A percentile compares a stretch with the other conserved stretches of the same genome.
Evolutionary conservation across 2,113 vertebrate species (phyloP).

Genomic region (Corvus hawaiiensis): DNA sequence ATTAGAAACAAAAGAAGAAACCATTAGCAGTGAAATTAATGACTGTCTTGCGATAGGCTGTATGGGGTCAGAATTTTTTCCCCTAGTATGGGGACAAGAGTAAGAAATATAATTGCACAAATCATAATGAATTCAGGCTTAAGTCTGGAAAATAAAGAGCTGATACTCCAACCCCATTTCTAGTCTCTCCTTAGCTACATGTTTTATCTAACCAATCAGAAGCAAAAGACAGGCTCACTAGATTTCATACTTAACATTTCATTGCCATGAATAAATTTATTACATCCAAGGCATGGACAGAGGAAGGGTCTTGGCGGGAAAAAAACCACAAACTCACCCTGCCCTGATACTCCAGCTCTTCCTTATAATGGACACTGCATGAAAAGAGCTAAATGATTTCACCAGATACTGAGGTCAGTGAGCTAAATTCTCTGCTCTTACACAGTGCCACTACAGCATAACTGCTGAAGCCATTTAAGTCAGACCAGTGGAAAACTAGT

Average conservation of each 20-base stretch:
- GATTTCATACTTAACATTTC: background rate
- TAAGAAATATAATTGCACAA: background rate
- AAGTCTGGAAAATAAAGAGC: background rate
- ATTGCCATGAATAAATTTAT: background rate
- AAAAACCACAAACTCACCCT: fast-evolving
- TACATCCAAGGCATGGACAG: background rate
- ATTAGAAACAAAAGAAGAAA: background rate
- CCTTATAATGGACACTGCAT: background rate
- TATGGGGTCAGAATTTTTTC: background rate
- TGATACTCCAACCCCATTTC: background rate
- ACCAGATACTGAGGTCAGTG: background rate
- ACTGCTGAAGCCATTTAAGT: background rate
- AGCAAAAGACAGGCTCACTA: background rate
- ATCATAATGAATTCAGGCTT: background rate
- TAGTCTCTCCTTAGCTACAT: background rate
- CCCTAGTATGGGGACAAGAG: background rate
- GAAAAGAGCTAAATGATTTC: background rate
- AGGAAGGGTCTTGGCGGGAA: background rate
- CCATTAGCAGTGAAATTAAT: background rate
- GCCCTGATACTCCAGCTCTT: background rate
- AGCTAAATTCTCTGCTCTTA: background rate
- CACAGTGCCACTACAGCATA: background rate
- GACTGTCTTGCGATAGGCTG: background rate
- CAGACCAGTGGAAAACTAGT: background rate
- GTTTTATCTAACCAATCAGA: background rate